A percentile compares a stretch with the other conserved stretches of the same genome.
Evolutionary conservation across 2,888 invertebrate genomes (phyloP).

Genomic region (Agrilus cyanescens): DNA sequence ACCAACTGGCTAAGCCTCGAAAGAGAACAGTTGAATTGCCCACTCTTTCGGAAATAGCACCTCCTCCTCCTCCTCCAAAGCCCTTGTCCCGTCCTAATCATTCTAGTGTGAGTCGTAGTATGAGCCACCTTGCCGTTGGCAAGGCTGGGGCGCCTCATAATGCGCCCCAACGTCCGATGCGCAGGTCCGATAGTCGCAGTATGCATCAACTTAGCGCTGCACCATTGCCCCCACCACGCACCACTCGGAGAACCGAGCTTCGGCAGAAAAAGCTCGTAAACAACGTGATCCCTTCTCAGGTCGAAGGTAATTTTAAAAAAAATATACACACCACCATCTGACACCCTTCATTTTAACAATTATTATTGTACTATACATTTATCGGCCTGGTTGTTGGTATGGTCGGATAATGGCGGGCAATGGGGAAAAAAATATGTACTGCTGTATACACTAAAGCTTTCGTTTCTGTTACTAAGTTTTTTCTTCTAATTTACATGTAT

Average conservation of each 20-base stretch:
- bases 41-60: slow-evolving; percentile 29
- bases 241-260: slow-evolving; percentile 33
- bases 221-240: slow-evolving; percentile 30
- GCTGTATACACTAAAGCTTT: too few relatives aligned
- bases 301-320: slow-evolving; percentile 27
- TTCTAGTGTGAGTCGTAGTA: slow-evolving; percentile 36
- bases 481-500: too few relatives aligned
- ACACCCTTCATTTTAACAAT: too few relatives aligned
- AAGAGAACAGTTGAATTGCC: slow-evolving; percentile 37
- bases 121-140: slow-evolving; percentile 53
- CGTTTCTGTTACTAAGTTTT: too few relatives aligned
- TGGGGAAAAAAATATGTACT: too few relatives aligned
- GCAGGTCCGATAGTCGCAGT: slow-evolving; percentile 34
- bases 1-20: slow-evolving; percentile 67
- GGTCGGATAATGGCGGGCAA: background rate
- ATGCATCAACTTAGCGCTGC: slow-evolving; percentile 33
- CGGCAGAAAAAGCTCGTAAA: slow-evolving; percentile 33
- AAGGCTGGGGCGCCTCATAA: slow-evolving; percentile 34
- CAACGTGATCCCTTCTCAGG: slow-evolving; percentile 25
- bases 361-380: background rate
- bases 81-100: slow-evolving; percentile 27
- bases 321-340: background rate
- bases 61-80: slow-evolving; percentile 22
- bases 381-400: background rate
- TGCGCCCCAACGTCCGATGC: slow-evolving; percentile 31